Base-by-base conservation (phyloP, 2,888 invertebrate genomes). In the Pseudanteris insignis region DNA sequence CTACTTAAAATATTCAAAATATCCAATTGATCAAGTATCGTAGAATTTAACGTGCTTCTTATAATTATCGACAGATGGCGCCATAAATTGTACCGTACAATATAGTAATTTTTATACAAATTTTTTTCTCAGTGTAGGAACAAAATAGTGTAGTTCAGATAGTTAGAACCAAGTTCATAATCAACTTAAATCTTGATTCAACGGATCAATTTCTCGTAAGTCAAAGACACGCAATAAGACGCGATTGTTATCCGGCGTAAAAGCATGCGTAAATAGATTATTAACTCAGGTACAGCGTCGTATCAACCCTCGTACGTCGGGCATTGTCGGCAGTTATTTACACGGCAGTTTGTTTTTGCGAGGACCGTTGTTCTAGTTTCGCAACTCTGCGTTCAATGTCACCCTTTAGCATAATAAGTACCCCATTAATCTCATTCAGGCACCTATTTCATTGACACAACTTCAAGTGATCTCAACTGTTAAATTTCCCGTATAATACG, bases 351-450 rank as follows among this genome's bases (percentile, higher is more conserved):
- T 55, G 46, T 55, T 55, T 55, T 55, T 47, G 54, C 38, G 14
- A 37, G 30, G 37, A 26, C 43, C 28, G 46, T 9, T 47, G 54
- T 29, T 33, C 54, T 18, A 55, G 54, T 47, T 55, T 40, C 40
- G 21, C 29, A 40, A 32, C 18, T 46, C 10, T 5, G 13, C 40
- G 25, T 55, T 34, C 40, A 47, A 38, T 55, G 40, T 55, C 46
- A 47, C 33, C 40, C 44, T 43, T 51, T 36, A 51, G 51, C 44
- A 44, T 53, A 53, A 44, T 53, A 53, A 53, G 37, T 44, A 37
- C 44, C 36, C 44, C 25, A 44, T 53, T 53, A 44, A 43, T 53
- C 53, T 37, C 44, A 37, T 44, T 44, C 37, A 44, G 30, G 10
- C 18, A 32, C 37, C 44, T 18, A 37, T 53, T 53, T 36, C 43